A percentile compares a stretch with the other conserved stretches of the same genome.
phyloP scores from a whole-genome alignment of 1,140 invertebrate genomes.

The Drosophila bipectinata region DNA sequence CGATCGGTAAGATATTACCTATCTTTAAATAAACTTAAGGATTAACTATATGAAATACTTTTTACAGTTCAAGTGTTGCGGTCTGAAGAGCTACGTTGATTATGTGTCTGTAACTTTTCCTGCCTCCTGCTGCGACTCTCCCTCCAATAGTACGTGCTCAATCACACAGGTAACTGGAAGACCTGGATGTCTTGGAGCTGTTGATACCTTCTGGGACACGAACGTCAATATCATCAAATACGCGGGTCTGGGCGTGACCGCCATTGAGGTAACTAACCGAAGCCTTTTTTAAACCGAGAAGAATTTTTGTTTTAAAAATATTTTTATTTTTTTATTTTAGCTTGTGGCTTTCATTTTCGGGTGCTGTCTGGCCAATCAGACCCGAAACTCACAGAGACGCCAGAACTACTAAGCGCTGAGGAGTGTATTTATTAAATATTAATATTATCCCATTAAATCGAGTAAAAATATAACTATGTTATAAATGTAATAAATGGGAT shows the following conservation, averaged over 20 bases:
- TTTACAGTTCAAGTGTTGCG: slow-evolving; percentile 88
- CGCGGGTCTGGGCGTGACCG: slow-evolving; percentile 88
- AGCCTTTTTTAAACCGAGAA: neutral
- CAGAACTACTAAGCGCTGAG: slow-evolving; percentile 59
- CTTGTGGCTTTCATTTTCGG: slow-evolving; percentile 79
- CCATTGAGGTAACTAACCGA: slow-evolving; percentile 86
- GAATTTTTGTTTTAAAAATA: neutral
- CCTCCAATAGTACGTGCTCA: slow-evolving; percentile 70
- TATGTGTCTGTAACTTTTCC: slow-evolving; percentile 67
- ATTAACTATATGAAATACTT: slow-evolving; percentile 10
- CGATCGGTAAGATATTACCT: slow-evolving; percentile 48
- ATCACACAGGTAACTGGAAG: slow-evolving; percentile 67
- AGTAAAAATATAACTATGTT: neutral
- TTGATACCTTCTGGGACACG: slow-evolving; percentile 84
- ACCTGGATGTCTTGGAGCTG: slow-evolving; percentile 83
- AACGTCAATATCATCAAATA: slow-evolving; percentile 86
- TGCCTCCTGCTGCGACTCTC: slow-evolving; percentile 83
- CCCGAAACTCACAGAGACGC: slow-evolving; percentile 65
- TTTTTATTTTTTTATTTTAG: slow-evolving; percentile 29
- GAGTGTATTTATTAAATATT: slow-evolving; percentile 5
- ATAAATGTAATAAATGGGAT: neutral
- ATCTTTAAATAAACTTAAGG: neutral
- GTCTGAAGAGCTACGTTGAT: slow-evolving; percentile 84
- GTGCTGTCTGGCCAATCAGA: slow-evolving; percentile 78
- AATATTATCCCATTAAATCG: neutral